phyloP scores from a whole-genome alignment of 2,113 vertebrate species.

The Pterocles burchelli region DNA sequence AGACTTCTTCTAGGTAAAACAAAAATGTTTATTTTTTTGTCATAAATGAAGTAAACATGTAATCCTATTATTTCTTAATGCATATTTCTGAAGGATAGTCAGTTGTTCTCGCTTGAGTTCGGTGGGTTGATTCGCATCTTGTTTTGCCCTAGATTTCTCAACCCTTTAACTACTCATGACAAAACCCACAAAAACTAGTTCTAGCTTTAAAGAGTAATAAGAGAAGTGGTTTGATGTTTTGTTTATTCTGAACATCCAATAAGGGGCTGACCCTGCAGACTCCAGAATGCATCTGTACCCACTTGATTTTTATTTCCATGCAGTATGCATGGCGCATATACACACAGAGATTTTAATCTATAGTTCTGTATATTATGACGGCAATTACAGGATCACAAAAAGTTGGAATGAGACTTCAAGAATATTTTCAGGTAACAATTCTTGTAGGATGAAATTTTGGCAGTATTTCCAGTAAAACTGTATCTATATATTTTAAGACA shows the following conservation, averaged over 20 bases:
- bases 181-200: neutral
- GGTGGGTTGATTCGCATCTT: neutral
- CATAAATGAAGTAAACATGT: neutral
- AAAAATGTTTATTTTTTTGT: neutral
- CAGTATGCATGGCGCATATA: neutral
- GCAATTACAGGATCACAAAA: neutral
- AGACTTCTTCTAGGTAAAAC: constrained; percentile 22
- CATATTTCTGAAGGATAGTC: neutral
- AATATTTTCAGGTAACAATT: neutral
- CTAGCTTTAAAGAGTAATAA: neutral
- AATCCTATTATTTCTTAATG: neutral
- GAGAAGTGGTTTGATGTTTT: neutral
- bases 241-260: neutral
- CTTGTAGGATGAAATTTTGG: neutral
- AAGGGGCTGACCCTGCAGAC: neutral
- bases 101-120: neutral
- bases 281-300: neutral
- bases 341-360: neutral
- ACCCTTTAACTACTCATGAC: neutral
- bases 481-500: neutral
- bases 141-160: neutral
- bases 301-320: neutral
- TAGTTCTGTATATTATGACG: neutral
- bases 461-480: neutral
- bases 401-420: neutral